Conservation (phyloP, 2,113 vertebrate species). For the Gobiocypris rarus region DNA sequence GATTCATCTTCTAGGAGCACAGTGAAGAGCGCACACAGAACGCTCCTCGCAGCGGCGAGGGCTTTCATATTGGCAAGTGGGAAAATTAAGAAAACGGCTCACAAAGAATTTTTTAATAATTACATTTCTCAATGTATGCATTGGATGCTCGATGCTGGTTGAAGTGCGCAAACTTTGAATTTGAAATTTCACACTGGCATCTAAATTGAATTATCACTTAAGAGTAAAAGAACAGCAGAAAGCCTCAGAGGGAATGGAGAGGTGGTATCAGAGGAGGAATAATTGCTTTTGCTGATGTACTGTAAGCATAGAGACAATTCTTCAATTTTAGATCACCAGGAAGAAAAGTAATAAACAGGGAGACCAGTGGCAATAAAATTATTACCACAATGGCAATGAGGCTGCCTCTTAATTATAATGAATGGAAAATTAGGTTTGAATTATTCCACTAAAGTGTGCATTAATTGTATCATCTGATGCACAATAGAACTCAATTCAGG, state of each 20-base stretch:
- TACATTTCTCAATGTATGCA: background rate
- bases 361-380: constrained; percentile 29
- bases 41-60: constrained; percentile 6
- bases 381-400: constrained; percentile 21
- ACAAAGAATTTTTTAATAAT: constrained; percentile 40
- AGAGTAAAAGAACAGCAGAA: constrained; percentile 19
- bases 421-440: constrained; percentile 46
- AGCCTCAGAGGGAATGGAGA: constrained; percentile 24
- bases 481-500: constrained; percentile 45
- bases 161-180: constrained; percentile 2
- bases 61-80: constrained; percentile 19
- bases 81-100: constrained; percentile 34
- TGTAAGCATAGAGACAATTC: constrained; percentile 25
- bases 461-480: constrained; percentile 49
- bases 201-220: constrained; percentile 40
- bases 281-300: constrained; percentile 51
- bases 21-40: constrained; percentile 45
- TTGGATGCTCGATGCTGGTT: background rate
- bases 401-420: constrained; percentile 42
- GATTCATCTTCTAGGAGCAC: constrained; percentile 50
- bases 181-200: background rate
- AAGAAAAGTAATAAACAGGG: constrained; percentile 42
- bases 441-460: constrained; percentile 45
- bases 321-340: constrained; percentile 44
- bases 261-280: constrained; percentile 31